Evolutionary conservation across 1,140 invertebrate genomes (phyloP), one percentile per base, ranked within the genome.

Genomic region (Oedothorax gibbosus): DNA sequence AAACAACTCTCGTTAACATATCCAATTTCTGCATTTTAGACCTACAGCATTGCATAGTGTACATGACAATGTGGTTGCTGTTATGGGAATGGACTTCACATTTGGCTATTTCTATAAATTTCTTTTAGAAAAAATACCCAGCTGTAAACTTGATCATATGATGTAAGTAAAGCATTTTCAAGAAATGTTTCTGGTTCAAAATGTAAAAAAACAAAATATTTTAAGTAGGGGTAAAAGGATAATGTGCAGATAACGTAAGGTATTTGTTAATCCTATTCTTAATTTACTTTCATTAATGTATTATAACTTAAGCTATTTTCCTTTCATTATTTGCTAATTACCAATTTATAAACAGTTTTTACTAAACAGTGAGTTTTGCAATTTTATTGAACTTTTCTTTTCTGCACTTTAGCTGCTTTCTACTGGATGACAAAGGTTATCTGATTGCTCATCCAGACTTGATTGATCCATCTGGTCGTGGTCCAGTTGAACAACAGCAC

Each of bases 361-460:
- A 11, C 35, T 60, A n/a, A n/a, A 9, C 73, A 64, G 10, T 60
- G 11, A n/a, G 35, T n/a, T 14, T 75, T 75, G 0, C 1, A 60
- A 60, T 60, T 60, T 5, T 60, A 14, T 11, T 60, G 9, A 50
- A 50, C 14, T 53, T 57, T 75, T 75, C n/a, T 18, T 35, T 0
- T 75, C 1, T 21, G 7, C 7, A 21, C 21, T 78, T 85, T 15
- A 86, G 78, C 93, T 98, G 97, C 91, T 96, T 98, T 87, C 90
- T 98, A 14, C 95, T 98, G 93, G 96, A 98, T 89, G 95, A 97
- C 88, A 92, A 93, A 87, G 97, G 97, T 0, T 98, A 97, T 90
- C 90, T 98, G 56, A 92, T 98, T 51, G 95, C 95, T 3, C 97
- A 98, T 92, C 96, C 96, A 8, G 93, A 93, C 51, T 90, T 97